A percentile compares a stretch with the other conserved stretches of the same genome.
Conservation (phyloP, 2,113 vertebrate species). For the Morone chrysops region DNA sequence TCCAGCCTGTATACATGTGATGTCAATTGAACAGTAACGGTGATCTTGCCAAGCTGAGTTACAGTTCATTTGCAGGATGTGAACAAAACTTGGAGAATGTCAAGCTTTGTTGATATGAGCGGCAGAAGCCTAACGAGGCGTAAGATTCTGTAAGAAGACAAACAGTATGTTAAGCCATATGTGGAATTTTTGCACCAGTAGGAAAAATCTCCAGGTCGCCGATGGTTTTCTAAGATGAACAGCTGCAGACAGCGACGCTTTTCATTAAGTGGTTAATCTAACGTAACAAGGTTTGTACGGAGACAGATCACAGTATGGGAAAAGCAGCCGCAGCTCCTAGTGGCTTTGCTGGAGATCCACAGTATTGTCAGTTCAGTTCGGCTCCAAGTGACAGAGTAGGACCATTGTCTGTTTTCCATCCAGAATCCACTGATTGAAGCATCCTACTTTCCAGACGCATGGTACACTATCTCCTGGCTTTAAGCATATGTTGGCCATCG, state of each 20-base stretch:
- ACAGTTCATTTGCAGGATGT: constrained; percentile 57
- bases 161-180: constrained; percentile 53
- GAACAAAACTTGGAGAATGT: constrained; percentile 42
- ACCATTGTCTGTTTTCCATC: constrained; percentile 30
- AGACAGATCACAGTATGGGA: not conserved
- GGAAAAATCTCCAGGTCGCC: not conserved
- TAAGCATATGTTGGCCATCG: constrained; percentile 32
- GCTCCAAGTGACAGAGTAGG: constrained; percentile 8
- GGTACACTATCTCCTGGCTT: constrained; percentile 47
- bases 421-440: constrained; percentile 26
- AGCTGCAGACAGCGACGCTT: constrained; percentile 17
- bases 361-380: constrained; percentile 29
- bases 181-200: constrained; percentile 12
- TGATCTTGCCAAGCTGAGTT: constrained; percentile 67
- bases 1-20: constrained; percentile 53
- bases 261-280: not conserved
- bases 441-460: constrained; percentile 27
- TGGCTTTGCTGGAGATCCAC: constrained; percentile 14
- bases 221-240: constrained; percentile 11
- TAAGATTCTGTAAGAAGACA: constrained; percentile 18
- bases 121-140: not conserved
- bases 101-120: constrained; percentile 8
- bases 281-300: constrained; percentile 3
- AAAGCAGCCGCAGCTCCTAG: constrained; percentile 16
- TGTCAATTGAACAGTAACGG: constrained; percentile 52